Percentiles rank a stretch among this genome's conserved stretches.
phyloP scores from a whole-genome alignment of 2,888 invertebrate species.

The Yponomeuta malinellus region DNA sequence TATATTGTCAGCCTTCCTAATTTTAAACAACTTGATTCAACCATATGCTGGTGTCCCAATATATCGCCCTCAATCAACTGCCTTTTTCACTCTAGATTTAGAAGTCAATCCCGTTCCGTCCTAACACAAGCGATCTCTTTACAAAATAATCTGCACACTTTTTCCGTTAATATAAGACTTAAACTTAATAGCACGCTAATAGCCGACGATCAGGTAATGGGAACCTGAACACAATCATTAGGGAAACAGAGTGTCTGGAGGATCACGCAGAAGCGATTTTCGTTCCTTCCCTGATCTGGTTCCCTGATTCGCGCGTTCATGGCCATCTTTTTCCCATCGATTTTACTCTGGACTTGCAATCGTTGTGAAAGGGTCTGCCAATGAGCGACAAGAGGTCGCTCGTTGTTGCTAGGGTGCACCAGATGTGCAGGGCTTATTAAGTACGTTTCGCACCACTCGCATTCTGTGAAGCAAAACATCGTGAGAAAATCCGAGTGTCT shows the following conservation, averaged over 20 bases:
- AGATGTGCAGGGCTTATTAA: no score
- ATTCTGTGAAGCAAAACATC: background rate
- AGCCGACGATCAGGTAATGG: slow-evolving; percentile 17
- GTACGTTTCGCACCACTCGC: background rate
- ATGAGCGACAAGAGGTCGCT: no score
- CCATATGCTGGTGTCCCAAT: no score
- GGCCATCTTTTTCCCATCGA: no score
- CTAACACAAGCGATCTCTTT: background rate
- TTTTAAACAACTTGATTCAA: no score
- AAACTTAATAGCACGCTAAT: background rate
- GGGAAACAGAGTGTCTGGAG: slow-evolving; percentile 33
- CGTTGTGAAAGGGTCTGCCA: no score
- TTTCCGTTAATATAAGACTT: slow-evolving; percentile 28
- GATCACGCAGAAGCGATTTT: slow-evolving; percentile 61
- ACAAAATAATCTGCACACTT: background rate
- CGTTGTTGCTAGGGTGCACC: no score
- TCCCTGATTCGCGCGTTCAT: background rate
- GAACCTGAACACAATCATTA: slow-evolving; percentile 47
- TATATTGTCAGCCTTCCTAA: no score
- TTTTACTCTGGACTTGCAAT: no score
- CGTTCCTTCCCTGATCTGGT: slow-evolving; percentile 32
- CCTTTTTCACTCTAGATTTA: background rate
- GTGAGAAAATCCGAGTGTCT: background rate
- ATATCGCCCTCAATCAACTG: no score
- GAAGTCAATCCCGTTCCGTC: background rate